Evolutionary conservation across 23 tunicate species (phyloP).

Genomic region (Styela clava): DNA sequence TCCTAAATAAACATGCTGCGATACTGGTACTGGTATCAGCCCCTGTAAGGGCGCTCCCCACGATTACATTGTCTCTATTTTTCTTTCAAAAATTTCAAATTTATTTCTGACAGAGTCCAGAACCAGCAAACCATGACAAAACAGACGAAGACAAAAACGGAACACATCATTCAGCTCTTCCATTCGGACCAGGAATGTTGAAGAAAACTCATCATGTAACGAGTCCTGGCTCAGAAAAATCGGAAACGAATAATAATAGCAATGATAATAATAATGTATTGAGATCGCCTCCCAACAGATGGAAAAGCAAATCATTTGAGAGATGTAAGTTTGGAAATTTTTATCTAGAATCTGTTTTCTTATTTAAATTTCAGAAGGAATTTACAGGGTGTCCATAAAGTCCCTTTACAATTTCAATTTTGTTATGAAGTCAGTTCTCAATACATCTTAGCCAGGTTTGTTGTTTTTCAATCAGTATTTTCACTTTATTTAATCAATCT

Average conservation of each 20-base stretch:
- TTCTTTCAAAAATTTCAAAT: not conserved
- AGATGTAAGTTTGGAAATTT: constrained; percentile 17
- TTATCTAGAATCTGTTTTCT: not conserved
- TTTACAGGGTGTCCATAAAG: not conserved
- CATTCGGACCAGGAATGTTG: constrained; percentile 44
- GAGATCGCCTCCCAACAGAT: not conserved
- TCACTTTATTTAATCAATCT: no score
- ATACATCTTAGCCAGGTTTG: no score
- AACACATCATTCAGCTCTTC: not conserved
- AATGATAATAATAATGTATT: constrained; percentile 9
- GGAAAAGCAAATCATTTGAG: constrained; percentile 25
- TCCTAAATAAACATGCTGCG: not conserved
- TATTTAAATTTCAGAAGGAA: not conserved
- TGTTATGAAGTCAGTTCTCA: no score
- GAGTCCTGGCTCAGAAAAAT: not conserved
- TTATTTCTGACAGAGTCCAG: not conserved
- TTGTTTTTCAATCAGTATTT: no score
- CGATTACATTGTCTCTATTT: not conserved
- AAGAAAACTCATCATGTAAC: constrained; percentile 22
- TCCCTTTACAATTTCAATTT: no score
- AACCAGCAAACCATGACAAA: not conserved
- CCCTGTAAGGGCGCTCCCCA: not conserved
- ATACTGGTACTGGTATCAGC: no score
- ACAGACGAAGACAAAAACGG: constrained; percentile 4
- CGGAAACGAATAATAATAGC: constrained; percentile 39